phyloP scores from a whole-genome alignment of 2,113 vertebrate species.

The Zosterops borbonicus region DNA sequence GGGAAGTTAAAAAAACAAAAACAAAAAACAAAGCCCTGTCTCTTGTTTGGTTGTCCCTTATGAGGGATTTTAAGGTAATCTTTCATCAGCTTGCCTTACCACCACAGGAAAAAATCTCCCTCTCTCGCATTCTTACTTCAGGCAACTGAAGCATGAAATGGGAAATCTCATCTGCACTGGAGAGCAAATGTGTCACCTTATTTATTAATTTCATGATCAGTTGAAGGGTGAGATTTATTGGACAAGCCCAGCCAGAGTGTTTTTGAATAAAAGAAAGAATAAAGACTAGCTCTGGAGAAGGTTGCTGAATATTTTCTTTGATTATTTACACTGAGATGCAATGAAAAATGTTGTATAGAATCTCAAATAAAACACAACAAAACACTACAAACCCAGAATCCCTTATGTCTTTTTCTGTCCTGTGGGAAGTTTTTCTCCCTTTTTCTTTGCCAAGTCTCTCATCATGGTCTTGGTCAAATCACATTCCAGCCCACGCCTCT shows the following conservation, averaged over 20 bases:
- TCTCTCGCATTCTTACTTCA: conserved; percentile 54
- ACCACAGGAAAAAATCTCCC: background rate
- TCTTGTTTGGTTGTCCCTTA: conserved; percentile 43
- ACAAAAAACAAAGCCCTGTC: background rate
- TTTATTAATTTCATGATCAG: conserved; percentile 57
- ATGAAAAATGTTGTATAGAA: background rate
- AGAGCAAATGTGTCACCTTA: conserved; percentile 58
- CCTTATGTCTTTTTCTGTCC: background rate
- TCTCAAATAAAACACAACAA: background rate
- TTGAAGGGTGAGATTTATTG: conserved; percentile 11
- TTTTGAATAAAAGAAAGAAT: background rate
- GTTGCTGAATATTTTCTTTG: background rate
- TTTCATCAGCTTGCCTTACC: conserved; percentile 65
- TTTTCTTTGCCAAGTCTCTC: background rate
- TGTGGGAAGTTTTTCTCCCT: background rate
- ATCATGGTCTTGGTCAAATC: background rate
- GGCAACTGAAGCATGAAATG: conserved; percentile 73
- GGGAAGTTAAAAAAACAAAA: background rate
- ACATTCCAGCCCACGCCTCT: background rate
- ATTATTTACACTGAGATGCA: background rate
- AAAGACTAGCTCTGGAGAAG: background rate
- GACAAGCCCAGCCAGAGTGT: background rate
- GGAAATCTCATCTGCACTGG: conserved; percentile 62
- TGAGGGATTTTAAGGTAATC: conserved; percentile 57
- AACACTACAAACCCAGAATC: background rate